Evolutionary conservation across 2,113 vertebrate genomes (phyloP).

Genomic region (Pteropus alecto): DNA sequence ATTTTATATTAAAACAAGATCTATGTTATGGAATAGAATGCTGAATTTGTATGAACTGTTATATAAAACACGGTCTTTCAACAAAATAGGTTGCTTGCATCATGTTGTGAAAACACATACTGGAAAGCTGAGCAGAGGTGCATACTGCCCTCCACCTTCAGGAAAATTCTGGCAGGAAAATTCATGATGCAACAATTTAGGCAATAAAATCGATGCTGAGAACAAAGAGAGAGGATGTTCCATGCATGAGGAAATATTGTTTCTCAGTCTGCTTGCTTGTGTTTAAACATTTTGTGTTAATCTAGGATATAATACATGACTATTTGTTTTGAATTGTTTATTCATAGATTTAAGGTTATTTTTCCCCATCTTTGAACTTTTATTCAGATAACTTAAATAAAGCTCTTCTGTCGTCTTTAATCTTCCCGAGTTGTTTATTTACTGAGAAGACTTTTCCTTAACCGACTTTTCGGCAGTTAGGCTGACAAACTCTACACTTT

Average conservation of each 20-base stretch:
- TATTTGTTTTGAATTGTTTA: not conserved
- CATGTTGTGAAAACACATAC: not conserved
- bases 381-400: conserved; percentile 37
- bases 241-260: not conserved
- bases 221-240: not conserved
- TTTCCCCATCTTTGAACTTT: not conserved
- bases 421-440: not conserved
- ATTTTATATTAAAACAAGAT: not conserved
- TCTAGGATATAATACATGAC: not conserved
- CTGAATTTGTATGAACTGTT: not conserved
- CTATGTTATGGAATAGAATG: not conserved
- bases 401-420: conserved; percentile 5
- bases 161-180: not conserved
- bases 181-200: not conserved
- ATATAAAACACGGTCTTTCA: not conserved
- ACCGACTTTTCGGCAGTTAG: not conserved
- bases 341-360: not conserved
- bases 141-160: not conserved
- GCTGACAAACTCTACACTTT: not conserved
- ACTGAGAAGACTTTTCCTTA: not conserved
- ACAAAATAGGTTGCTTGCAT: not conserved
- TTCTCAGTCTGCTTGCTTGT: not conserved
- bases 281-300: not conserved
- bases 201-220: not conserved
- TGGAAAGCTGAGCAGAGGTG: not conserved